Percentiles rank a stretch among this genome's conserved stretches.
Evolutionary conservation across 2,113 vertebrate species (phyloP).

Genomic region (Edolisoma coerulescens): DNA sequence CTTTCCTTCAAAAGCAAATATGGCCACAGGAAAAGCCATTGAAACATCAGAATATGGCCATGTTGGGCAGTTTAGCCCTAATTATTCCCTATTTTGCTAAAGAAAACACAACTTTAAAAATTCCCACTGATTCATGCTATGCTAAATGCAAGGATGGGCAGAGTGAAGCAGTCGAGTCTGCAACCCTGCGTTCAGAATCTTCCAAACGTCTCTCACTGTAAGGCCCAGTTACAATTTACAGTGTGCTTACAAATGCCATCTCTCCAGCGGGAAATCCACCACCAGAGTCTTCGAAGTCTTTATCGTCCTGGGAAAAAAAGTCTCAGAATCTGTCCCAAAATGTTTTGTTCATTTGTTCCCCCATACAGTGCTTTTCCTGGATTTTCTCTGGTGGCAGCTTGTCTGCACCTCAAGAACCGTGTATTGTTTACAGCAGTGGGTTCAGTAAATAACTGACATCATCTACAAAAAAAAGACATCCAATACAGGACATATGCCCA

Average conservation of each 20-base stretch:
- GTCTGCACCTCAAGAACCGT: background rate
- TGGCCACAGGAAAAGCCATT: background rate
- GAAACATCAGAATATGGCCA: background rate
- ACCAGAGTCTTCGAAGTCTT: background rate
- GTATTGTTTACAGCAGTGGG: background rate
- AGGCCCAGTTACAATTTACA: background rate
- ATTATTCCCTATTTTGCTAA: background rate
- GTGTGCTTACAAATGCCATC: background rate
- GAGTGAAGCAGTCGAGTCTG: background rate
- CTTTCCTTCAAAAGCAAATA: background rate
- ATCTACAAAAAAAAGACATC: background rate
- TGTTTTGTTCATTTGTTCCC: background rate
- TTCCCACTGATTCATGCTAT: no score
- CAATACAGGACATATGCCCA: background rate
- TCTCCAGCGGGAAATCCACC: background rate
- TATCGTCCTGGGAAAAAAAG: background rate
- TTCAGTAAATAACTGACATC: background rate
- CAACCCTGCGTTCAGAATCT: background rate
- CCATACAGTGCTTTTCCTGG: background rate
- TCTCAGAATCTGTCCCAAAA: background rate
- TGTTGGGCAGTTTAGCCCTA: background rate
- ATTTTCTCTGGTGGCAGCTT: background rate
- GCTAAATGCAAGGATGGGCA: background rate
- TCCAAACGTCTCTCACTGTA: background rate
- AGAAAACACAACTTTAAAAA: background rate